Percentiles rank a stretch among this genome's conserved stretches.
phyloP scores from a whole-genome alignment of 2,113 vertebrate genomes.

The Crotalus horridus region DNA sequence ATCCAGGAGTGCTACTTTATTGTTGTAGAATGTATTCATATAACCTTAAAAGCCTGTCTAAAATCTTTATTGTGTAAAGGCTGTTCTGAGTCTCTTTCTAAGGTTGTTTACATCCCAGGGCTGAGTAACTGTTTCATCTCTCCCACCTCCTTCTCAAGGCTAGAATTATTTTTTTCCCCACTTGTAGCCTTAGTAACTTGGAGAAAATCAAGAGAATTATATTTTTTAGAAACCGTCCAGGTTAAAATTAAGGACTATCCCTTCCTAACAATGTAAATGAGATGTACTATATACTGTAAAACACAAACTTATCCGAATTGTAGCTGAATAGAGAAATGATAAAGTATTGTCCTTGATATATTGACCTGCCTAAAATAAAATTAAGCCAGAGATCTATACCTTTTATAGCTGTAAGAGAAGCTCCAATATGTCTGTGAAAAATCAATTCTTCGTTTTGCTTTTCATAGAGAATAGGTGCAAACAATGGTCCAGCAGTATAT shows the following conservation, averaged over 20 bases:
- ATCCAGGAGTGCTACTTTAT: background rate
- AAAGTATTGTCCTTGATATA: background rate
- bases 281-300: background rate
- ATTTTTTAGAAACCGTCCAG: background rate
- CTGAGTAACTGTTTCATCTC: background rate
- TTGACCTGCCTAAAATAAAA: background rate
- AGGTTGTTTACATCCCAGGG: background rate
- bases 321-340: slow-evolving; percentile 2
- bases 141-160: background rate
- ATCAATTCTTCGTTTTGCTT: background rate
- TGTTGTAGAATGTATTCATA: background rate
- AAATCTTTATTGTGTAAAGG: background rate
- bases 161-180: background rate
- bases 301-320: background rate
- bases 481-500: background rate
- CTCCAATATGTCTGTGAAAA: background rate
- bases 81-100: background rate
- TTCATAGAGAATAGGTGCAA: background rate
- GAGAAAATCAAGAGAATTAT: background rate
- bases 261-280: background rate
- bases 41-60: background rate
- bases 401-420: background rate
- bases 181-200: background rate
- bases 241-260: background rate
- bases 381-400: background rate